phyloP scores from a whole-genome alignment of 2,797 vertebrate genomes.

The Enteromius treurensis region DNA sequence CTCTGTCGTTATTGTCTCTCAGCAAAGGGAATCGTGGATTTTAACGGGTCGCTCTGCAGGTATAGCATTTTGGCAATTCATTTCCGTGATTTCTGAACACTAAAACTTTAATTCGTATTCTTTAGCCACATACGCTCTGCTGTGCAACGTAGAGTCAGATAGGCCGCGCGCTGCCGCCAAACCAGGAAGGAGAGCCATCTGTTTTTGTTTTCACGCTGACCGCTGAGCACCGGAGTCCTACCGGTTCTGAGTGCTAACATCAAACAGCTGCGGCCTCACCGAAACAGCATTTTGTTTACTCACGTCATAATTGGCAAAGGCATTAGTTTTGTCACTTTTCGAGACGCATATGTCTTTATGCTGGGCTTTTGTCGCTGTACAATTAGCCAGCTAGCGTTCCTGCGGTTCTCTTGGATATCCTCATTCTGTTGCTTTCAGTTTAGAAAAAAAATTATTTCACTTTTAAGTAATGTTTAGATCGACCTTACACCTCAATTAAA shows the following conservation, averaged over 20 bases:
- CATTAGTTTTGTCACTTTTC: not conserved
- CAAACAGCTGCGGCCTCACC: not conserved
- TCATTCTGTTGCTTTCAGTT: not conserved
- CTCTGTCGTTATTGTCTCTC: slow-evolving; percentile 39
- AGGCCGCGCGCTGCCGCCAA: slow-evolving; percentile 63
- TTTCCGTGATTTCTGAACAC: not conserved
- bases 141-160: slow-evolving; percentile 33
- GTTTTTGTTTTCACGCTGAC: slow-evolving; percentile 40
- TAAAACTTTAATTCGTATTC: not conserved
- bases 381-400: slow-evolving; percentile 36
- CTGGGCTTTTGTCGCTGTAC: slow-evolving; percentile 31
- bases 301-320: not conserved
- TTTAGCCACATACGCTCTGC: not conserved
- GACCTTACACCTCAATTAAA: not conserved
- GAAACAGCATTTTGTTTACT: not conserved
- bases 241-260: not conserved
- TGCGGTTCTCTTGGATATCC: not conserved
- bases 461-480: not conserved
- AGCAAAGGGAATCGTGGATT: slow-evolving; percentile 55
- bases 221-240: not conserved
- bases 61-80: slow-evolving; percentile 52
- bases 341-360: slow-evolving; percentile 8
- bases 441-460: not conserved
- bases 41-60: slow-evolving; percentile 68
- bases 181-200: slow-evolving; percentile 59